Evolutionary conservation across 2,888 invertebrate genomes (phyloP).

Genomic region (Ormyrus labotus): DNA sequence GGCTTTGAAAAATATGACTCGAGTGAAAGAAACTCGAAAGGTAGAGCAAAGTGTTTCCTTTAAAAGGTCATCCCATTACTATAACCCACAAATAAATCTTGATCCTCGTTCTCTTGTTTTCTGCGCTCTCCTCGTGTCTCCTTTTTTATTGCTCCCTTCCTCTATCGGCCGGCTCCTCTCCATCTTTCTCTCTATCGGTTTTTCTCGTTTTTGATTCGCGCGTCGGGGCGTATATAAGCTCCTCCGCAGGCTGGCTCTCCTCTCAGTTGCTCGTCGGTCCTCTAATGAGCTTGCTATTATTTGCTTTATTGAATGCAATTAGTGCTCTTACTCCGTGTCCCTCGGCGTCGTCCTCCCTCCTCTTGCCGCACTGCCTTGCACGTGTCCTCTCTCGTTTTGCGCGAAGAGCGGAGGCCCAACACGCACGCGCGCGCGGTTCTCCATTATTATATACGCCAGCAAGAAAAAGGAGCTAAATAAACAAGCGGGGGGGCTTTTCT

Average conservation of each 20-base stretch:
- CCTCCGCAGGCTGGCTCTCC: too few species aligned
- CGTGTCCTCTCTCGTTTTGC: conserved; percentile 50
- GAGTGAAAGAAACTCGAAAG: too few species aligned
- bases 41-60: neutral
- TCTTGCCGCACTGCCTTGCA: conserved; percentile 51
- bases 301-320: conserved; percentile 75
- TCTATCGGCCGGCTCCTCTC: conserved; percentile 61
- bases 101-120: conserved; percentile 14
- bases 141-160: conserved; percentile 15
- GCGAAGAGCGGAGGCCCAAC: neutral
- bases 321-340: conserved; percentile 72
- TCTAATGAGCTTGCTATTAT: conserved; percentile 75
- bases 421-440: neutral
- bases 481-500: too few species aligned
- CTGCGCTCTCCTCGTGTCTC: conserved; percentile 11
- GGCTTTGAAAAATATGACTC: too few species aligned
- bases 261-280: conserved; percentile 57
- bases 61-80: conserved; percentile 28
- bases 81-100: conserved; percentile 36
- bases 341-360: conserved; percentile 56
- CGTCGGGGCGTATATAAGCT: conserved; percentile 53
- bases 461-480: conserved; percentile 8
- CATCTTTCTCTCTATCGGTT: conserved; percentile 53
- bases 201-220: conserved; percentile 52
- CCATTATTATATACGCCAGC: conserved; percentile 11